A percentile compares a stretch with the other conserved stretches of the same genome.
phyloP scores from a whole-genome alignment of 2,113 vertebrate species.

The Nothoprocta perdicaria region DNA sequence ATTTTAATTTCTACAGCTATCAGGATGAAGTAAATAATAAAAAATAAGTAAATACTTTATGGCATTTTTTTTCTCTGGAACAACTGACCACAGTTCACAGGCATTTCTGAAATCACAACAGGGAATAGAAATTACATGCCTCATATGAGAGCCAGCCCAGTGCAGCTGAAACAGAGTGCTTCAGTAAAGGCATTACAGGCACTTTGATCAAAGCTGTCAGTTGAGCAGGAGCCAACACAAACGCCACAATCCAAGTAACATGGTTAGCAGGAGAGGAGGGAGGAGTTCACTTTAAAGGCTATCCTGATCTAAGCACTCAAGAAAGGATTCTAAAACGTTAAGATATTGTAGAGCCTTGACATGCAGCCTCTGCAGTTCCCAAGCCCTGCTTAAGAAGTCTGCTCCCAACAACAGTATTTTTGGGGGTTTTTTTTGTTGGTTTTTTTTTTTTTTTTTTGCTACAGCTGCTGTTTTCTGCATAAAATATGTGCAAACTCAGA shows the following conservation, averaged over 20 bases:
- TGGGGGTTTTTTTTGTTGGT: no score
- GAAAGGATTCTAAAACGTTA: not conserved
- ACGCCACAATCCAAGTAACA: not conserved
- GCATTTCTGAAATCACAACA: not conserved
- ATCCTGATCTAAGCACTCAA: not conserved
- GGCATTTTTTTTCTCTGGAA: not conserved
- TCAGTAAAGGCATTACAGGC: not conserved
- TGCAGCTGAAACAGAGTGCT: not conserved
- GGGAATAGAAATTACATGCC: not conserved
- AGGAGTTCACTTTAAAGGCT: not conserved
- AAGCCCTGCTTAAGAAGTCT: not conserved
- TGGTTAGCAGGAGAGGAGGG: not conserved
- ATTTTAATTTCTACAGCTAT: not conserved
- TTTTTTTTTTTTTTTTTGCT: not conserved
- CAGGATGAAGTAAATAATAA: not conserved
- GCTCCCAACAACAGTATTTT: not conserved
- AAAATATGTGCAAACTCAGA: not conserved
- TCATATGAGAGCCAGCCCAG: not conserved
- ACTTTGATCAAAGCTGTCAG: not conserved
- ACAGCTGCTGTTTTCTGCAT: not conserved
- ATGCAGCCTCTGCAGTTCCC: not conserved
- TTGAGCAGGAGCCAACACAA: not conserved
- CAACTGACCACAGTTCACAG: not conserved
- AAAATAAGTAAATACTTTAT: not conserved
- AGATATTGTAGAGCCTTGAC: not conserved